These are phyloP conservation scores for Tokudaia tokunoshimensis DNA, from an alignment of 2,797 vertebrate species.

Conservation along the genomic window DNA sequence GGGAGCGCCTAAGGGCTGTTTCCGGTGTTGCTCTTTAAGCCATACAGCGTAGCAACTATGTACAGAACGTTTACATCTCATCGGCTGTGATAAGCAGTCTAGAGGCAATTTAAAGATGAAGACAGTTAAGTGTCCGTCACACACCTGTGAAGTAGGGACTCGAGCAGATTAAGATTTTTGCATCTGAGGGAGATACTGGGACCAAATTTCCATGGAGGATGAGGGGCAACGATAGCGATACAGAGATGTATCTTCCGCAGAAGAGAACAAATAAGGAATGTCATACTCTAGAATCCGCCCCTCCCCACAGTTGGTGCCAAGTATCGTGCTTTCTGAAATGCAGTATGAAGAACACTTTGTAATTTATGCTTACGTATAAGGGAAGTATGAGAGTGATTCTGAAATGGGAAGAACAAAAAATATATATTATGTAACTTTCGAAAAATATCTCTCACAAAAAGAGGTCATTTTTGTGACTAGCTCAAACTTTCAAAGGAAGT, in stretches of 20 bases:
- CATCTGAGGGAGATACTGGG: not conserved
- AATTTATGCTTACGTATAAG: not conserved
- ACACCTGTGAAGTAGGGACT: not conserved
- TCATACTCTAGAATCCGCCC: not conserved
- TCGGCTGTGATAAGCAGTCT: not conserved
- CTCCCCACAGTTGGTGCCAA: not conserved
- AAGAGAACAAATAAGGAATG: not conserved
- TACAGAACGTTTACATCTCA: not conserved
- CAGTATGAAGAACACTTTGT: not conserved
- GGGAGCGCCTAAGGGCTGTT: not conserved
- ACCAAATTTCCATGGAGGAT: no score
- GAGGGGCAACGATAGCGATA: no score
- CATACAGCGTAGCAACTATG: not conserved
- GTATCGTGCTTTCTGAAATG: not conserved
- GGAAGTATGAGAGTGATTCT: not conserved
- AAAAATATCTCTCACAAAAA: not conserved
- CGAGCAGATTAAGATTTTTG: not conserved
- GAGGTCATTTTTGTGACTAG: not conserved
- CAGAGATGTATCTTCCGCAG: not conserved
- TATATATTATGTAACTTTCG: not conserved
- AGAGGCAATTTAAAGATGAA: not conserved
- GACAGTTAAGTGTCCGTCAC: no score
- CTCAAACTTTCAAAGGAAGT: not conserved
- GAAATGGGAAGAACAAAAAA: slow-evolving; percentile 23
- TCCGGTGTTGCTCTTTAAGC: not conserved